phyloP scores from a whole-genome alignment of 2,113 vertebrate genomes.

The Uria lomvia region DNA sequence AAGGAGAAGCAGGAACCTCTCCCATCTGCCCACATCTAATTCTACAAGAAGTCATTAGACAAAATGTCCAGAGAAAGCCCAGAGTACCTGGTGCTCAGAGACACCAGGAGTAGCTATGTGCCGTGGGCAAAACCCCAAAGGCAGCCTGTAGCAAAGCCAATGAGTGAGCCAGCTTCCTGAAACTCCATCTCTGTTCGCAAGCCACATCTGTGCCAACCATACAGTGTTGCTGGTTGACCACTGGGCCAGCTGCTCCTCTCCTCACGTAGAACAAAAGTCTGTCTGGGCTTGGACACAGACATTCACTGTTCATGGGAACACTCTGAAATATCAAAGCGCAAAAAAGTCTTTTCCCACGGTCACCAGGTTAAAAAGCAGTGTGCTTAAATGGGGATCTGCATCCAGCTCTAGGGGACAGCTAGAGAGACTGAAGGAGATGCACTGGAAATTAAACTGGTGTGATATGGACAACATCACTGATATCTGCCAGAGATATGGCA shows the following conservation, averaged over 20 bases:
- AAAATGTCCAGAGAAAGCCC: not conserved
- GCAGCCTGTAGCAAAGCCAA: not conserved
- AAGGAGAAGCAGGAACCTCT: not conserved
- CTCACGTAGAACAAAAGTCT: not conserved
- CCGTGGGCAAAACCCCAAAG: not conserved
- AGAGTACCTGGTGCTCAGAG: not conserved
- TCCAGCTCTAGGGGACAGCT: not conserved
- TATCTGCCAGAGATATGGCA: not conserved
- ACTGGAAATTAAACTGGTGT: not conserved
- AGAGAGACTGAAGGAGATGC: not conserved
- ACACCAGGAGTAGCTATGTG: fast-evolving
- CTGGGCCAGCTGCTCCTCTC: not conserved
- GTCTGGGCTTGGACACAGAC: not conserved
- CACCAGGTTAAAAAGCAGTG: not conserved
- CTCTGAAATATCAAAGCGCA: not conserved
- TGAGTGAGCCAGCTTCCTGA: not conserved
- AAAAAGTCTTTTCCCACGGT: not conserved
- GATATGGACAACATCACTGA: not conserved
- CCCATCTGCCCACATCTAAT: not conserved
- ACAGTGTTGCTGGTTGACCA: not conserved
- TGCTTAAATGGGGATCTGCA: not conserved
- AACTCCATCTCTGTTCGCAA: not conserved
- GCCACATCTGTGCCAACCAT: not conserved
- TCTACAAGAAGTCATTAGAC: not conserved
- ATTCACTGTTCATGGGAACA: not conserved